Evolutionary conservation across 2,797 vertebrate species (phyloP).

Genomic region (Gila robusta): DNA sequence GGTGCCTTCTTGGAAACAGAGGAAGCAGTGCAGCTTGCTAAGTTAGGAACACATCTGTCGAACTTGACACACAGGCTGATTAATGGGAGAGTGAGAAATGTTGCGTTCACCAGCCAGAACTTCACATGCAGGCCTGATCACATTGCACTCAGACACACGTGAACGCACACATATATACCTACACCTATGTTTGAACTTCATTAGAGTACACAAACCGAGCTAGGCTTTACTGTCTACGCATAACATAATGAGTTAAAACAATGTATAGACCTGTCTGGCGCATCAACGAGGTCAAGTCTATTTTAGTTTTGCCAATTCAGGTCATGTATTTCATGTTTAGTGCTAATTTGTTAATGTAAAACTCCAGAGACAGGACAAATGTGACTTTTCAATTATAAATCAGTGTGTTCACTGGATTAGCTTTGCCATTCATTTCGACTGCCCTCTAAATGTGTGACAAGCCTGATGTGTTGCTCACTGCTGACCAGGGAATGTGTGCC

Average conservation of each 20-base stretch:
- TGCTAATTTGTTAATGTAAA: slow-evolving; percentile 43
- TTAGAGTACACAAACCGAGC: slow-evolving; percentile 9
- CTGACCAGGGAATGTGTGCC: slow-evolving; percentile 19
- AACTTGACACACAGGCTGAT: slow-evolving; percentile 68
- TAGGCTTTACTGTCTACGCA: not conserved
- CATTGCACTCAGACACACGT: slow-evolving; percentile 50
- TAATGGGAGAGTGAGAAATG: slow-evolving; percentile 75
- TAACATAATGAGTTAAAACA: slow-evolving; percentile 24
- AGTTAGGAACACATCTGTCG: slow-evolving; percentile 76
- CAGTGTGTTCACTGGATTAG: slow-evolving; percentile 2
- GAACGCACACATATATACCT: not conserved
- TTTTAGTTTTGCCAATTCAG: slow-evolving; percentile 44
- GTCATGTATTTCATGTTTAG: slow-evolving; percentile 39
- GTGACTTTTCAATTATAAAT: slow-evolving; percentile 45
- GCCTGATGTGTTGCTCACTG: slow-evolving; percentile 11
- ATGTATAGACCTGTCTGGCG: slow-evolving; percentile 12
- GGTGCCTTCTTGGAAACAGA: slow-evolving; percentile 72
- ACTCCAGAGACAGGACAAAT: slow-evolving; percentile 25
- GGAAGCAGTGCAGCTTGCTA: slow-evolving; percentile 63
- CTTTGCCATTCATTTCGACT: slow-evolving; percentile 25
- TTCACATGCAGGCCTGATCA: slow-evolving; percentile 57
- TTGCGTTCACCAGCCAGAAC: slow-evolving; percentile 63
- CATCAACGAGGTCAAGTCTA: slow-evolving; percentile 39
- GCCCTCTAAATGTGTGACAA: slow-evolving; percentile 22
- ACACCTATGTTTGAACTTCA: not conserved